Evolutionary conservation across 2,888 invertebrate species (phyloP).

Genomic region (Elmis aenea): DNA sequence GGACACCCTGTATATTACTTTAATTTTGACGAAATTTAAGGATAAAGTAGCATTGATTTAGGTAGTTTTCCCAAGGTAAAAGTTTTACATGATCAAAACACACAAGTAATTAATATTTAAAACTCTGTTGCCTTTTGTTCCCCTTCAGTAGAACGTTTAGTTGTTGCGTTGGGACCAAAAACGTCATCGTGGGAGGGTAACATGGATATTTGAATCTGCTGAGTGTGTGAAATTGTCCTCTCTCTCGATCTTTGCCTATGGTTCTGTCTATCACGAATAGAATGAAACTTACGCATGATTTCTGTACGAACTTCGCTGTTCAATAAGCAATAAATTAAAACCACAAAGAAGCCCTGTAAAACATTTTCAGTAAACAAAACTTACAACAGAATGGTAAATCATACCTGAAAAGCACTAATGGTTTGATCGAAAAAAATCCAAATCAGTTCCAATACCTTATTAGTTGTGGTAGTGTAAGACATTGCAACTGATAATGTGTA

Average conservation of each 20-base stretch:
- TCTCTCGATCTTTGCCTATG: slow-evolving; percentile 21
- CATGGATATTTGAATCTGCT: slow-evolving; percentile 19
- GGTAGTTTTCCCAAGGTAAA: too few species aligned
- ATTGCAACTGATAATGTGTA: slow-evolving; percentile 55
- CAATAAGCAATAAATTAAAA: slow-evolving; percentile 59
- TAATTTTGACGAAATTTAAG: too few species aligned
- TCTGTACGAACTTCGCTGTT: slow-evolving; percentile 58
- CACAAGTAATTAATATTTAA: too few species aligned
- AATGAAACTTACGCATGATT: slow-evolving; percentile 38
- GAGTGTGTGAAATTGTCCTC: slow-evolving; percentile 28
- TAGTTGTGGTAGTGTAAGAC: slow-evolving; percentile 45
- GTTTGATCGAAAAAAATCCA: slow-evolving; percentile 63
- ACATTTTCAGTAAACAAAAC: background rate
- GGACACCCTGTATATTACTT: too few species aligned
- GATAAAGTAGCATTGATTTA: too few species aligned
- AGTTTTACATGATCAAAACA: too few species aligned
- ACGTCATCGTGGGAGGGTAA: slow-evolving; percentile 25
- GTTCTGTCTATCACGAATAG: slow-evolving; percentile 21
- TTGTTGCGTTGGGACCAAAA: too few species aligned
- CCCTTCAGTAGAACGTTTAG: too few species aligned
- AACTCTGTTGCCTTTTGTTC: too few species aligned
- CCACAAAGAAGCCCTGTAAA: slow-evolving; percentile 58
- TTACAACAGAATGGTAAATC: slow-evolving; percentile 8
- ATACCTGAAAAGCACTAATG: slow-evolving; percentile 63
- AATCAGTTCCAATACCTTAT: slow-evolving; percentile 51